Percentiles rank a stretch among this genome's conserved stretches.
phyloP scores from a whole-genome alignment of 2,888 invertebrate genomes.

The Cyclophora punctaria region DNA sequence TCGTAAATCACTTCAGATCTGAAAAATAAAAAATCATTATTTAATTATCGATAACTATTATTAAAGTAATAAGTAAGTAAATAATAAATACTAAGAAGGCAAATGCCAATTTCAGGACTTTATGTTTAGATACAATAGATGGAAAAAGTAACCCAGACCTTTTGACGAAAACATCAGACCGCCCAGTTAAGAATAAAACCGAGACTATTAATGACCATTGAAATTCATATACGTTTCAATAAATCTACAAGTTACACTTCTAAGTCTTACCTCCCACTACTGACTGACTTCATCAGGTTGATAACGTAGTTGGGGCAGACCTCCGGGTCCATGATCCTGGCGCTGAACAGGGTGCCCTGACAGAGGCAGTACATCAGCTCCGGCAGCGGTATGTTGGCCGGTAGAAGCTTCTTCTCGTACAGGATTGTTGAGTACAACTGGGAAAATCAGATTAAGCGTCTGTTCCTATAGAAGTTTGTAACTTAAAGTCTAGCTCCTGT shows the following conservation, averaged over 20 bases:
- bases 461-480: too few species aligned
- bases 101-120: too few species aligned
- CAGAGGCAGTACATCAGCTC: conserved; percentile 65
- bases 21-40: conserved; percentile 24
- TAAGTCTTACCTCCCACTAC: conserved; percentile 58
- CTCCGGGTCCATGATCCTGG: conserved; percentile 58
- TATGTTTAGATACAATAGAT: too few species aligned
- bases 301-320: conserved; percentile 66
- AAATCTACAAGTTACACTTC: not conserved
- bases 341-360: conserved; percentile 64
- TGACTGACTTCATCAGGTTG: conserved; percentile 57
- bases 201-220: not conserved
- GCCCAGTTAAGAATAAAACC: too few species aligned
- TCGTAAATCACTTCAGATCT: conserved; percentile 34
- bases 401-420: conserved; percentile 61
- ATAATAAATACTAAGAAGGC: too few species aligned
- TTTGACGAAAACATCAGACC: too few species aligned
- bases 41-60: too few species aligned
- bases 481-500: too few species aligned
- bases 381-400: conserved; percentile 52
- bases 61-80: too few species aligned
- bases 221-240: too few species aligned
- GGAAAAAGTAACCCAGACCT: too few species aligned
- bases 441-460: conserved; percentile 6
- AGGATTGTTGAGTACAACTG: conserved; percentile 62